Base-by-base conservation (phyloP, 2,888 invertebrate species). In the Orthosia gracilis region DNA sequence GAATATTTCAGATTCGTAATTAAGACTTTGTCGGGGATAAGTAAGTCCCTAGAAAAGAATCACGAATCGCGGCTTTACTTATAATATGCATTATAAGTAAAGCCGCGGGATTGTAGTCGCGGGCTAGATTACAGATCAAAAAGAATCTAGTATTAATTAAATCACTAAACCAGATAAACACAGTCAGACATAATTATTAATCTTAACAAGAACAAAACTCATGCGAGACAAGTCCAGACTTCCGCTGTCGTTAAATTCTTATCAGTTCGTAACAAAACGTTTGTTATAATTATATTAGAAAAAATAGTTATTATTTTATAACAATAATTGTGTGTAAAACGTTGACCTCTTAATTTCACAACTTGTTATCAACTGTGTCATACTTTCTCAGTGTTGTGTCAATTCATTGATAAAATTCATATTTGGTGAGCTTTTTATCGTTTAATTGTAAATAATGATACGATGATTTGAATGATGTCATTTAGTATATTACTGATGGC, bases 381-480 rank as follows among this genome's bases (percentile, higher is more conserved):
- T 58, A 76, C 67, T 83, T 76, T 84, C 75, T 58, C 54, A 11
- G n/a, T 23, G 45, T 80, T 80, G 69, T 21, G 69, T 76, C 65
- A 67, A 76, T 59, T 67, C n/a, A 54, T 66, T 68, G 58, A 83
- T 74, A 62, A 61, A 59, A 45, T 40, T 40, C 18, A 31, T 40
- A 11, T 54, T 45, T 21, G 26, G 3, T n/a, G 0, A 26, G 40
- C 4, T 18, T 73, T 13, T 65, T 76, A 65, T 57, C 9, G 18
- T 0, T 18, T 23, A 4, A 11, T 54, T 40, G 40, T 18, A 13
- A 50, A 50, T 18, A n/a, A n/a, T n/a, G n/a, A n/a, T n/a, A n/a
- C n/a, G n/a, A n/a, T 50, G 18, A 50, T n/a, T 18, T 7, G n/a
- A 7, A 31, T 31, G 7, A 31, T 31, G 31, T 7, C 31, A 31